Conservation (phyloP, 2,113 vertebrate species). For the Lepus europaeus region DNA sequence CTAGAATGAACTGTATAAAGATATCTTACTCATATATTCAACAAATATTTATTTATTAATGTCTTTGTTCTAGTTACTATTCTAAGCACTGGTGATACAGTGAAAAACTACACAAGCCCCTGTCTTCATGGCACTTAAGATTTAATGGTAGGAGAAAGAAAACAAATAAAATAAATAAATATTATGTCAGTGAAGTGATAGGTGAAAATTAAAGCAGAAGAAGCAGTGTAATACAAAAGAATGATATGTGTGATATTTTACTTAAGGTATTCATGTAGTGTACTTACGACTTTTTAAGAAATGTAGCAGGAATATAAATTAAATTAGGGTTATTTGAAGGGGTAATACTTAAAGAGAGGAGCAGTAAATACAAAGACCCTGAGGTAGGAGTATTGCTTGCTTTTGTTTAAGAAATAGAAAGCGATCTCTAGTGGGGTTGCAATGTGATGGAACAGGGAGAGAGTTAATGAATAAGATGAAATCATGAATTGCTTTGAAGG, state of each 20-base stretch:
- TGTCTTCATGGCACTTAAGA: background rate
- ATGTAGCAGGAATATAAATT: conserved; percentile 44
- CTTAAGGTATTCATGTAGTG: background rate
- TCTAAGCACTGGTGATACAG: conserved; percentile 17
- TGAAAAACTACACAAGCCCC: conserved; percentile 7
- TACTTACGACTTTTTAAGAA: background rate
- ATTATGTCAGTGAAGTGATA: background rate
- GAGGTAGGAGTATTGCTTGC: background rate
- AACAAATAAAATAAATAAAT: conserved; percentile 31
- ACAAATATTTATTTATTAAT: conserved; percentile 31
- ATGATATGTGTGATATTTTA: conserved; percentile 21
- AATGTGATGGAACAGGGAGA: background rate
- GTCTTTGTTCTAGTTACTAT: conserved; percentile 42
- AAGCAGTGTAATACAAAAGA: background rate
- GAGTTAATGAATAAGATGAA: conserved; percentile 17
- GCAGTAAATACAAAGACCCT: background rate
- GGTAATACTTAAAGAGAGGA: conserved; percentile 23
- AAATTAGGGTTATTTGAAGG: background rate
- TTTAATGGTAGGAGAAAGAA: conserved; percentile 43
- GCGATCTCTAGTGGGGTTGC: background rate
- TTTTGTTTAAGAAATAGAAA: conserved; percentile 40
- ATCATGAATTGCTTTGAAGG: conserved; percentile 12
- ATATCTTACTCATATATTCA: conserved; percentile 23
- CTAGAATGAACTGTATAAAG: background rate
- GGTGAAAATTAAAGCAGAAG: conserved; percentile 44